Evolutionary conservation across 2,888 invertebrate genomes (phyloP).

Genomic region (Globia sparganii): DNA sequence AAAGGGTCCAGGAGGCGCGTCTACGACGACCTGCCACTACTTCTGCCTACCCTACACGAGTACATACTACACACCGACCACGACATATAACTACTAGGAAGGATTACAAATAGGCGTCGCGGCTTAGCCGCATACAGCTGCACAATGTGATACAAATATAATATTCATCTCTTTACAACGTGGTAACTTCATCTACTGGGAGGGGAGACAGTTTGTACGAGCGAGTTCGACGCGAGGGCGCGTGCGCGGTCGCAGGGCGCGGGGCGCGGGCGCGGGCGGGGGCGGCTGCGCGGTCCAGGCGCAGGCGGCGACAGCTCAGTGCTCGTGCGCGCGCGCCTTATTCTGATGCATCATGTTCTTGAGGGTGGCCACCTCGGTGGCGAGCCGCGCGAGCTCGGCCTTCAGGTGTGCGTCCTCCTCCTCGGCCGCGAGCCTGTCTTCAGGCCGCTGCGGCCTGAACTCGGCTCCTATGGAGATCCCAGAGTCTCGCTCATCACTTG

Average conservation of each 20-base stretch:
- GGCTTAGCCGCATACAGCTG: constrained; percentile 88
- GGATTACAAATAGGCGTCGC: constrained; percentile 85
- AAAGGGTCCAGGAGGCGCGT: constrained; percentile 72
- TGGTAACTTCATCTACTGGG: constrained; percentile 88
- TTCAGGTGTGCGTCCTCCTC: constrained; percentile 94
- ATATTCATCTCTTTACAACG: constrained; percentile 86
- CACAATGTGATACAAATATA: constrained; percentile 86
- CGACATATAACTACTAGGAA: constrained; percentile 87
- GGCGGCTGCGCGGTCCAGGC: constrained; percentile 78
- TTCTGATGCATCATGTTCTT: constrained; percentile 95
- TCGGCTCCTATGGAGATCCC: constrained; percentile 96
- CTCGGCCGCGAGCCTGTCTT: constrained; percentile 83
- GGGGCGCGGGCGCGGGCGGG: constrained; percentile 64
- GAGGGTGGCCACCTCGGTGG: constrained; percentile 97
- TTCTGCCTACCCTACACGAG: constrained; percentile 76
- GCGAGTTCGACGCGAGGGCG: constrained; percentile 73
- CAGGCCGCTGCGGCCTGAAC: constrained; percentile 87
- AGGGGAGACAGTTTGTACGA: constrained; percentile 87
- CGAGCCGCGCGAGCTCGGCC: constrained; percentile 96
- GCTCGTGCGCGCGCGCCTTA: constrained; percentile 87
- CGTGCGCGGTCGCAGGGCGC: constrained; percentile 59
- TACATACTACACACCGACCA: constrained; percentile 77
- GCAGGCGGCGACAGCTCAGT: constrained; percentile 83
- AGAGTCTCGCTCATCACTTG: constrained; percentile 97
- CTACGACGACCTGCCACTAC: constrained; percentile 62